These are phyloP conservation scores for Temnothorax longispinosus DNA, from an alignment of 1,140 invertebrate genomes.

Conservation along the genomic window DNA sequence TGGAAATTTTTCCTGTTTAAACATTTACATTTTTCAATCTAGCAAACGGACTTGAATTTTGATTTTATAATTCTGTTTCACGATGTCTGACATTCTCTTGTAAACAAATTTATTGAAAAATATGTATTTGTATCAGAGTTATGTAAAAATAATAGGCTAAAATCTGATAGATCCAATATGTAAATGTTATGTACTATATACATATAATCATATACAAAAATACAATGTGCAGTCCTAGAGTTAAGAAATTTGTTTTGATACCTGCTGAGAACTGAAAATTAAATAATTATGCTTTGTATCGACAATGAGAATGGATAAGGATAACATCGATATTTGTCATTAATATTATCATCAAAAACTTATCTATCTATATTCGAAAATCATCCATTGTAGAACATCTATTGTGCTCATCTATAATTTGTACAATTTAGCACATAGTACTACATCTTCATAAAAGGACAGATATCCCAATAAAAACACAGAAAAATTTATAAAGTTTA, in stretches of 20 bases:
- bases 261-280: neutral
- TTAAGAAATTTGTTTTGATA: neutral
- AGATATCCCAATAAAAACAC: neutral
- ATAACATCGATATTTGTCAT: neutral
- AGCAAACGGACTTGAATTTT: neutral
- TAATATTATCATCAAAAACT: neutral
- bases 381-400: neutral
- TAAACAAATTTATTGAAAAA: neutral
- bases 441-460: neutral
- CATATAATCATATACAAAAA: neutral
- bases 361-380: neutral
- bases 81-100: neutral
- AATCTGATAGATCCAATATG: neutral
- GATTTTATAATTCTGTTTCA: neutral
- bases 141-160: neutral
- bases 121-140: neutral
- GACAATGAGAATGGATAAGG: neutral
- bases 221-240: neutral
- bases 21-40: neutral
- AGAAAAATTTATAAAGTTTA: neutral
- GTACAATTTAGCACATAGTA: neutral
- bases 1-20: neutral
- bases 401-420: neutral
- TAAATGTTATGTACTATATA: no score
- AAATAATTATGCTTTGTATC: slow-evolving; percentile 15